These are phyloP conservation scores for Colistium nudipinnis DNA, from an alignment of 2,113 vertebrate genomes.

Conservation along the genomic window DNA sequence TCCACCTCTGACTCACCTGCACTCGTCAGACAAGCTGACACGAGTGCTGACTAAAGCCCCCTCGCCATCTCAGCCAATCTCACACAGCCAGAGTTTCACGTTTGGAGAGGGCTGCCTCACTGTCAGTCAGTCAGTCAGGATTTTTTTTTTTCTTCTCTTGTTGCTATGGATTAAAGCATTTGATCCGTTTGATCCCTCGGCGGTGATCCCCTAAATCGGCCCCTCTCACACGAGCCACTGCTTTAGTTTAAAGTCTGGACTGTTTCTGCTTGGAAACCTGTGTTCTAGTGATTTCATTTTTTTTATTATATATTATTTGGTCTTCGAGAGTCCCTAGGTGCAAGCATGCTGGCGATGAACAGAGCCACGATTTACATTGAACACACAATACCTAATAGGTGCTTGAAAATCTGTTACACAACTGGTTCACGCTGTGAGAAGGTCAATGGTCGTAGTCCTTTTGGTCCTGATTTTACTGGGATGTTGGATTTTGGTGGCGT, in stretches of 20 bases:
- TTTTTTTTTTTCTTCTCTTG: slow-evolving; percentile 24
- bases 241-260: slow-evolving; percentile 32
- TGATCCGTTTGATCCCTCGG: slow-evolving; percentile 69
- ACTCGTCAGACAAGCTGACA: slow-evolving; percentile 58
- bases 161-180: slow-evolving; percentile 67
- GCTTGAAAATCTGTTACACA: not conserved
- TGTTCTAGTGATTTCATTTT: slow-evolving; percentile 27
- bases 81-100: slow-evolving; percentile 7
- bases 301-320: slow-evolving; percentile 44
- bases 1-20: slow-evolving; percentile 71
- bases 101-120: slow-evolving; percentile 29
- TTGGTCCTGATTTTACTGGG: not conserved
- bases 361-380: too few species aligned
- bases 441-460: not conserved
- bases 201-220: slow-evolving; percentile 65
- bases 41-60: slow-evolving; percentile 2
- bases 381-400: not conserved
- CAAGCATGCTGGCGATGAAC: too few species aligned
- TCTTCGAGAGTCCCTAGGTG: not conserved
- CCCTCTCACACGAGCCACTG: slow-evolving; percentile 49
- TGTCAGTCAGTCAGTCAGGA: slow-evolving; percentile 51
- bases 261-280: slow-evolving; percentile 28
- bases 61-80: slow-evolving; percentile 15
- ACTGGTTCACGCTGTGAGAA: not conserved
- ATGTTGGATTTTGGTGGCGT: slow-evolving; percentile 1